These are phyloP conservation scores for Gymnogyps californianus DNA, from an alignment of 2,113 vertebrate species.

Conservation along the genomic window DNA sequence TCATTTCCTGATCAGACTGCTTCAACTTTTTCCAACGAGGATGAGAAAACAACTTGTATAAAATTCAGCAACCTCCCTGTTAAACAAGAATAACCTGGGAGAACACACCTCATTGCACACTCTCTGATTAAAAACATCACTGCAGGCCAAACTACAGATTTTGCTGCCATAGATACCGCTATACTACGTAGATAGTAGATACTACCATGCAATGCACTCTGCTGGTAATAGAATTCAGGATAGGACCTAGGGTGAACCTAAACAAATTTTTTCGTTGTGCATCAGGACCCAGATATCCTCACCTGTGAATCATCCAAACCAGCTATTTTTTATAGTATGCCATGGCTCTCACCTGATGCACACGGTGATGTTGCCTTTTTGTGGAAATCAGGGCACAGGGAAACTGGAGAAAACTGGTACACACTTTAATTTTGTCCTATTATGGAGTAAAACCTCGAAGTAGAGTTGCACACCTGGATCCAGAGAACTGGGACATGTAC, in stretches of 20 bases:
- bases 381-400: neutral
- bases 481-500: neutral
- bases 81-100: neutral
- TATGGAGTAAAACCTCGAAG: neutral
- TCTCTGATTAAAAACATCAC: neutral
- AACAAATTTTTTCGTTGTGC: neutral
- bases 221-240: neutral
- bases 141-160: neutral
- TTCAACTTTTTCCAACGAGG: neutral
- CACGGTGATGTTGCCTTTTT: neutral
- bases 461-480: neutral
- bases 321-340: neutral
- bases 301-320: neutral
- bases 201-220: neutral
- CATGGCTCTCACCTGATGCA: neutral
- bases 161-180: neutral
- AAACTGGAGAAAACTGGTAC: neutral
- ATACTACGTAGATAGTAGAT: neutral
- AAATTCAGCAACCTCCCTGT: neutral
- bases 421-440: neutral
- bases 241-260: neutral
- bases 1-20: neutral
- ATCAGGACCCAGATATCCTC: neutral
- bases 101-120: neutral
- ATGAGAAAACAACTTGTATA: neutral